Evolutionary conservation across 2,113 vertebrate genomes (phyloP).

Genomic region (Pongo abelii): DNA sequence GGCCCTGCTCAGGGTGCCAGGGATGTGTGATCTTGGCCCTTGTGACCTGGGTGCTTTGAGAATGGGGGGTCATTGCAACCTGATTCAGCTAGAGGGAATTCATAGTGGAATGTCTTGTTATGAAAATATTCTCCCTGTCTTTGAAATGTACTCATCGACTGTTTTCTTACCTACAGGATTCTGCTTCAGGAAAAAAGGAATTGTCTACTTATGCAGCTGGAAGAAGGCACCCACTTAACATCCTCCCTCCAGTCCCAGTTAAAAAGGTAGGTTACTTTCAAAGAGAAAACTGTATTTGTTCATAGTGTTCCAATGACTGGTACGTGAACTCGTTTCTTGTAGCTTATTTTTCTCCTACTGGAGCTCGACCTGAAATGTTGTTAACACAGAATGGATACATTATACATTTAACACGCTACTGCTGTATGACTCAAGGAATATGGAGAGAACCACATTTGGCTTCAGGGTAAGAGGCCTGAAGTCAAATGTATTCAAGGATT

Average conservation of each 20-base stretch:
- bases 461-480: not conserved
- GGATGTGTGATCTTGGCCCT: not conserved
- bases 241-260: conserved; percentile 97
- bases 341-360: not conserved
- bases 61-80: not conserved
- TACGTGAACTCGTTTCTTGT: not conserved
- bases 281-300: not conserved
- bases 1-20: not conserved
- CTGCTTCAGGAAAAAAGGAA: conserved; percentile 97
- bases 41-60: not conserved
- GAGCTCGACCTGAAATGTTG: not conserved
- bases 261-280: conserved; percentile 88
- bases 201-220: conserved; percentile 93
- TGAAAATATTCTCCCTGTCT: not conserved
- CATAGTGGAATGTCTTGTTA: not conserved
- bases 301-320: not conserved
- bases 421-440: not conserved
- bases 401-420: not conserved
- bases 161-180: conserved; percentile 85
- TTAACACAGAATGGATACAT: not conserved
- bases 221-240: conserved; percentile 93
- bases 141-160: not conserved
- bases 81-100: not conserved
- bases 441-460: not conserved
- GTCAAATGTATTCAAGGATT: not conserved